Evolutionary conservation across 1,140 invertebrate species (phyloP).

Genomic region (Bombus vancouverensis): DNA sequence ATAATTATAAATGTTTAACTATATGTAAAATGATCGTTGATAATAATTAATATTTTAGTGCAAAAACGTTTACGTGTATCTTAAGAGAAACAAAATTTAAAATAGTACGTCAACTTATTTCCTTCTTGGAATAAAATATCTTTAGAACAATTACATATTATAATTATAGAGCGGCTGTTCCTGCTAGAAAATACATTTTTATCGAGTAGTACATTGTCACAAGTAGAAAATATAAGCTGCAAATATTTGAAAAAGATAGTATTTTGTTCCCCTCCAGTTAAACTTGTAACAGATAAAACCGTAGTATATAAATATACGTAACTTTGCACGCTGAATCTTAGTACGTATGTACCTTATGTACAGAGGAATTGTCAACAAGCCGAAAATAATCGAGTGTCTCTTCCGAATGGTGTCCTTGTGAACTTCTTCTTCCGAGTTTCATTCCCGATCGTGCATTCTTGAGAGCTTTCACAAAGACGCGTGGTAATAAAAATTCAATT

Average conservation of each 20-base stretch:
- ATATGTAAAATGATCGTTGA: no score
- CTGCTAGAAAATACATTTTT: background rate
- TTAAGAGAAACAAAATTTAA: no score
- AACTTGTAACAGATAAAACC: background rate
- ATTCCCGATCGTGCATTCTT: background rate
- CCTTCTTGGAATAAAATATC: no score
- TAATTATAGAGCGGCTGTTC: no score
- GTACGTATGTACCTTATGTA: background rate
- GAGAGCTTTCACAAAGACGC: background rate
- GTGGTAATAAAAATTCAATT: constrained; percentile 25
- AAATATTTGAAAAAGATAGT: background rate
- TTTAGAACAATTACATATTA: no score
- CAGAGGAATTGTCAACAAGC: background rate
- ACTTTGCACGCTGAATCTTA: no score
- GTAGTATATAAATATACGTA: background rate
- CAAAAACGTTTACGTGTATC: no score
- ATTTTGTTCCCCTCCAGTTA: background rate
- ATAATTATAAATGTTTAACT: no score
- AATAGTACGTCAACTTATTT: no score
- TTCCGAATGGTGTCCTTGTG: background rate
- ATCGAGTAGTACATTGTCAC: background rate
- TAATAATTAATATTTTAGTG: no score
- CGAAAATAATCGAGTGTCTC: background rate
- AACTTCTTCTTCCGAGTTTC: background rate
- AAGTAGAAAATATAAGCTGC: background rate